phyloP scores from a whole-genome alignment of 2,888 invertebrate species.

The Sturmia bella region DNA sequence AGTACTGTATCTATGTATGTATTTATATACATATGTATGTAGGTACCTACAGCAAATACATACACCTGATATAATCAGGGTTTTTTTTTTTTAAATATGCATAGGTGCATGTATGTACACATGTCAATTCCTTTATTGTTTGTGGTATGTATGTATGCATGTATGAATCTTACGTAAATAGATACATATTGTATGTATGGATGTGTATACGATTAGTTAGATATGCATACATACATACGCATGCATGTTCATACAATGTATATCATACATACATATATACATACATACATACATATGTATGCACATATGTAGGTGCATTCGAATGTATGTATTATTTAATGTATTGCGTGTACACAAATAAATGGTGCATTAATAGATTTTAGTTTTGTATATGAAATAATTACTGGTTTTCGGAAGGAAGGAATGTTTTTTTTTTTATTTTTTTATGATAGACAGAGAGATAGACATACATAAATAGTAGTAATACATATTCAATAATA shows the following conservation, averaged over 20 bases:
- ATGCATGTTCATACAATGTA: neutral
- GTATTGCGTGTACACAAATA: neutral
- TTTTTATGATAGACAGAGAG: neutral
- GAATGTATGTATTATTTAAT: neutral
- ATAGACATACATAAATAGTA: neutral
- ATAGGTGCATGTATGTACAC: no score
- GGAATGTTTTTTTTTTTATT: no score
- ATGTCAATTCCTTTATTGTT: no score
- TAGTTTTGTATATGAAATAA: slow-evolving; percentile 46
- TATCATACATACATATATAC: neutral
- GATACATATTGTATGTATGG: neutral
- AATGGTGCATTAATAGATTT: slow-evolving; percentile 37
- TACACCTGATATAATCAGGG: no score
- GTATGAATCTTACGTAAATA: neutral
- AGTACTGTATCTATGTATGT: no score
- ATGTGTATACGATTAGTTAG: neutral
- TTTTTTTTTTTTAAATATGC: no score
- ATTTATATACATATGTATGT: no score
- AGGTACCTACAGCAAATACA: no score
- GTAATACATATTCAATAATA: no score
- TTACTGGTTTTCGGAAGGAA: neutral
- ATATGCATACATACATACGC: no score
- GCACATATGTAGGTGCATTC: neutral
- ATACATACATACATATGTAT: neutral
- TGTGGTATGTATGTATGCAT: neutral